Conservation (phyloP, 2,888 invertebrate species). For the Suillia variegata region DNA sequence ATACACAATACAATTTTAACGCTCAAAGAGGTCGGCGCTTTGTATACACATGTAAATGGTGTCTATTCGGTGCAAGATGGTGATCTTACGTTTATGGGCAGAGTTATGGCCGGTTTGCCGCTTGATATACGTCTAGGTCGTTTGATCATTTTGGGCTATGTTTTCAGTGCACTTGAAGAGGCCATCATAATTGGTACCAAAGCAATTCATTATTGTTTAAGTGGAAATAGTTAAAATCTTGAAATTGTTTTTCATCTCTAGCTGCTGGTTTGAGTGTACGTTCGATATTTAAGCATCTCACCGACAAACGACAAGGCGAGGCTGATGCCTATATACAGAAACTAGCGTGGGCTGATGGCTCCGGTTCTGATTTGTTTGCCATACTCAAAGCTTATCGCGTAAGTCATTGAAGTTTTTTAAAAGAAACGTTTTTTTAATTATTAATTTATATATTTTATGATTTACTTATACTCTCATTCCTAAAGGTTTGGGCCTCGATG, state of each 20-base stretch:
- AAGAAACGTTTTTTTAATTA: too few relatives aligned
- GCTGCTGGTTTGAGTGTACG: conserved; percentile 84
- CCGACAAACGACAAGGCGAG: conserved; percentile 65
- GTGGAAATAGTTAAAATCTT: not conserved
- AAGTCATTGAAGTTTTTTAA: conserved; percentile 23
- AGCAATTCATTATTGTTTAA: too few relatives aligned
- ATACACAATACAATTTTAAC: conserved; percentile 81
- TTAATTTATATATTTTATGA: not conserved
- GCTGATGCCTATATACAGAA: conserved; percentile 76
- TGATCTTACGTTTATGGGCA: conserved; percentile 84
- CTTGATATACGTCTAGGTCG: conserved; percentile 82
- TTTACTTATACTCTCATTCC: not conserved
- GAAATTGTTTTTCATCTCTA: conserved; percentile 44
- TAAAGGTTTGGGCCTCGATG: conserved; percentile 70
- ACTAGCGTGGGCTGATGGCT: conserved; percentile 80
- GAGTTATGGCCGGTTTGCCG: conserved; percentile 81
- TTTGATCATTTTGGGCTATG: conserved; percentile 83
- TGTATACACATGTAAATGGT: conserved; percentile 68
- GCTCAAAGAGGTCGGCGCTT: conserved; percentile 84
- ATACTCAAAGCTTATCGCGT: conserved; percentile 81
- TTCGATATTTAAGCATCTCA: conserved; percentile 73
- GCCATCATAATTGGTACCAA: conserved; percentile 76
- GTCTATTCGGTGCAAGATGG: conserved; percentile 72
- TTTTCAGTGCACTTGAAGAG: conserved; percentile 84
- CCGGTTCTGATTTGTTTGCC: conserved; percentile 82